Evolutionary conservation across 2,888 invertebrate species (phyloP).

Genomic region (Nysson spinosus): DNA sequence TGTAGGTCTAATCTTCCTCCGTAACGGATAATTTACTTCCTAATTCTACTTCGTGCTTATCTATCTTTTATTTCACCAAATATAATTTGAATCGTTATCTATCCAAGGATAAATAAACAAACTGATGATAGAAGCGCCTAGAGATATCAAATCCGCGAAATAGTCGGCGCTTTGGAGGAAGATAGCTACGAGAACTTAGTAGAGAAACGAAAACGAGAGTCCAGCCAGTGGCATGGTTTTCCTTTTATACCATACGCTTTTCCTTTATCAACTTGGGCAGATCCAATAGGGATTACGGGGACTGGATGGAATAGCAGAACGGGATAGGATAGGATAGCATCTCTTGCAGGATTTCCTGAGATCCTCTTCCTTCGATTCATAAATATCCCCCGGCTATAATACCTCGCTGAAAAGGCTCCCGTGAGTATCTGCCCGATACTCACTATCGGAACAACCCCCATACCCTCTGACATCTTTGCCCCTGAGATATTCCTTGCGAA

Average conservation of each 20-base stretch:
- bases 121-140: not conserved
- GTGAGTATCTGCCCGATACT: constrained; percentile 43
- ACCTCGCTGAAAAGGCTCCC: constrained; percentile 57
- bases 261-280: constrained; percentile 62
- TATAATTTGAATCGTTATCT: too few relatives aligned
- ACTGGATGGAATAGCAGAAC: constrained; percentile 53
- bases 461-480: constrained; percentile 25
- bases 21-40: too few relatives aligned
- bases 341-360: constrained; percentile 59
- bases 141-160: not conserved
- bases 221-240: constrained; percentile 15
- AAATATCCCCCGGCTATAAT: constrained; percentile 64
- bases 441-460: constrained; percentile 39
- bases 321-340: constrained; percentile 45
- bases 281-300: constrained; percentile 69
- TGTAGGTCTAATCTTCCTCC: too few relatives aligned
- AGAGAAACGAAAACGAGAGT: constrained; percentile 8
- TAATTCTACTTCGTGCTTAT: too few relatives aligned
- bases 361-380: constrained; percentile 63
- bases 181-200: not conserved
- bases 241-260: constrained; percentile 52
- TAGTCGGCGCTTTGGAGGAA: not conserved
- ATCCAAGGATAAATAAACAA: too few relatives aligned
- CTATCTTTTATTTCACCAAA: too few relatives aligned
- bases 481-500: constrained; percentile 33